These are phyloP conservation scores for Steinernema feltiae DNA, from an alignment of 1,140 invertebrate genomes.

Conservation along the genomic window DNA sequence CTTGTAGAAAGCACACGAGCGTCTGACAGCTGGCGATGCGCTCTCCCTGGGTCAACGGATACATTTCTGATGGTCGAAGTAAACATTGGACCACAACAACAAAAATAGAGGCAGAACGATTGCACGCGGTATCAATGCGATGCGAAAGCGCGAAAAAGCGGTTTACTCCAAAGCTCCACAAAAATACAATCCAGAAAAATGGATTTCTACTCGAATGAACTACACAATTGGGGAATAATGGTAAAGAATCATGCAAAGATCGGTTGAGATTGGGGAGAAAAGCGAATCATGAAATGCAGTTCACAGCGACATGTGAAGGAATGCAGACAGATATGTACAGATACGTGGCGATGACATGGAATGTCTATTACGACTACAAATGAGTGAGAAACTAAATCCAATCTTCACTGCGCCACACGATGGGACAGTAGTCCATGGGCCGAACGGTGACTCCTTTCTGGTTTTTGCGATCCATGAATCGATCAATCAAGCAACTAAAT, in stretches of 20 bases:
- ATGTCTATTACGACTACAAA: not conserved
- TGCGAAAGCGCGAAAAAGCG: no score
- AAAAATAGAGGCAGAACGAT: no score
- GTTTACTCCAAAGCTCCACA: no score
- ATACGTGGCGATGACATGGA: not conserved
- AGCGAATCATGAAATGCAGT: constrained; percentile 9
- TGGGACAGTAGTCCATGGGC: not conserved
- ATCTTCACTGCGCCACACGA: not conserved
- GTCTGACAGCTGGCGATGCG: not conserved
- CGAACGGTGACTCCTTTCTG: constrained; percentile 3
- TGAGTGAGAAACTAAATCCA: not conserved
- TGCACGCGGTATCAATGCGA: no score
- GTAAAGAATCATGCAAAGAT: not conserved
- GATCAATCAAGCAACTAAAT: not conserved
- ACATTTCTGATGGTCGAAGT: not conserved
- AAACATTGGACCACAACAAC: no score
- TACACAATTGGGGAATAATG: no score
- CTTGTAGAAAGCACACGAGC: not conserved
- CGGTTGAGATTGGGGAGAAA: not conserved
- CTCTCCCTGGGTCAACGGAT: not conserved
- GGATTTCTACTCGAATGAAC: no score
- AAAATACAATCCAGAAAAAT: no score
- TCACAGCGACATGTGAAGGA: not conserved
- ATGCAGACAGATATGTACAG: not conserved
- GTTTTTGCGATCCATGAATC: constrained; percentile 4